Conservation (phyloP, 2,113 vertebrate species). For the Tenrec ecaudatus region DNA sequence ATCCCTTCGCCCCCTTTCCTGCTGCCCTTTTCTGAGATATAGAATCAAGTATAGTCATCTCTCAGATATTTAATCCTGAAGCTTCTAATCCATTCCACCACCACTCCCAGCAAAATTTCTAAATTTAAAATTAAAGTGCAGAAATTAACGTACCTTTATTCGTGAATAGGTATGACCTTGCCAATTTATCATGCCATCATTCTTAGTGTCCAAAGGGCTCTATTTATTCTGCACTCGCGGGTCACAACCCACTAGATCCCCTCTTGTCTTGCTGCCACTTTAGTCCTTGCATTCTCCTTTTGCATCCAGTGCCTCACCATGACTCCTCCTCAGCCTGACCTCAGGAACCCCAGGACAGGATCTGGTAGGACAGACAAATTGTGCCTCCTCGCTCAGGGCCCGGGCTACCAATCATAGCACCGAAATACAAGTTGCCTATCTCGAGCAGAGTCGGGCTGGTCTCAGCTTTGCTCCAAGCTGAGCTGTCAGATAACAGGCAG, state of each 20-base stretch:
- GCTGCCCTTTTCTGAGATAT: background rate
- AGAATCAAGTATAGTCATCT: background rate
- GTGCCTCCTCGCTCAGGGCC: background rate
- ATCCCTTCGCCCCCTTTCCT: no score
- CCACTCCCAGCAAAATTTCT: background rate
- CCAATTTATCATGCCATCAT: background rate
- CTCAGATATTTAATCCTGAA: background rate
- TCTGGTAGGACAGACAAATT: background rate
- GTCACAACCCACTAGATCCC: no score
- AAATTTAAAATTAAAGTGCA: background rate
- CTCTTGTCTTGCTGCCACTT: background rate
- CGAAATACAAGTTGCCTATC: background rate
- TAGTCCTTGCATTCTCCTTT: background rate
- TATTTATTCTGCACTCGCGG: background rate
- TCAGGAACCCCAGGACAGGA: background rate
- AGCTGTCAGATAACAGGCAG: slow-evolving; percentile 23
- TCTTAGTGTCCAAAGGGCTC: background rate
- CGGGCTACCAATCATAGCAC: background rate
- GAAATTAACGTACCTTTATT: background rate
- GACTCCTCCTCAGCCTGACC: background rate
- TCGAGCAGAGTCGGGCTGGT: background rate
- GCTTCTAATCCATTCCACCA: background rate
- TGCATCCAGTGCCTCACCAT: background rate
- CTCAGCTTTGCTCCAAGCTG: slow-evolving; percentile 22
- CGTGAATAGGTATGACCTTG: background rate